Conservation (phyloP, 1,140 invertebrate species). For the Laupala kohalensis region DNA sequence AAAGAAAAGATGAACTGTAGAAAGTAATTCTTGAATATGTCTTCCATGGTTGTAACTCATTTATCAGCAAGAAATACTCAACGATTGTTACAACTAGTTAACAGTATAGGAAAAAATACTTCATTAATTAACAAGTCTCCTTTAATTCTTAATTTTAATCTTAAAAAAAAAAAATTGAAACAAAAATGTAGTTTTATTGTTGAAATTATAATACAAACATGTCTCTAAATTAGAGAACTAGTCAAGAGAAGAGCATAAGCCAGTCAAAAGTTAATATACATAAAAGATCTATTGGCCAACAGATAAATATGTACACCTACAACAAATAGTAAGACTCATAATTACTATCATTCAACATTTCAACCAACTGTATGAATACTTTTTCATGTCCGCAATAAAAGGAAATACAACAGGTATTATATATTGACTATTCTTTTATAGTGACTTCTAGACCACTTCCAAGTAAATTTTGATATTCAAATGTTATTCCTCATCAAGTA, state of each 20-base stretch:
- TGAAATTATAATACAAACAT: neutral
- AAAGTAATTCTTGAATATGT: no score
- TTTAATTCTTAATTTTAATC: no score
- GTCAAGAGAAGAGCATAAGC: neutral
- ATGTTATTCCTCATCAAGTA: neutral
- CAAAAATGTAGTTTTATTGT: neutral
- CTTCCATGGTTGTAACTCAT: no score
- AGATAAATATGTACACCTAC: neutral
- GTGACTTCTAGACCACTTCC: neutral
- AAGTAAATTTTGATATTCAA: neutral
- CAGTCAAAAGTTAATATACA: neutral
- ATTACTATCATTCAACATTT: neutral
- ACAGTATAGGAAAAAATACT: no score
- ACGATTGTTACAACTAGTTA: no score
- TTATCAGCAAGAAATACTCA: no score
- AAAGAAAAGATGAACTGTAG: no score
- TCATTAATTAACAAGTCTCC: no score
- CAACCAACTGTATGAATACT: neutral
- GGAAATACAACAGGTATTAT: neutral
- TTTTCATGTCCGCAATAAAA: neutral
- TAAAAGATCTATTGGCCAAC: neutral
- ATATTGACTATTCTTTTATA: neutral
- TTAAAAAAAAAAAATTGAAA: no score
- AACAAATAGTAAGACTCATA: neutral
- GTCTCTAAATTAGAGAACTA: neutral